Evolutionary conservation across 2,888 invertebrate species (phyloP).

Genomic region (Tachina fera): DNA sequence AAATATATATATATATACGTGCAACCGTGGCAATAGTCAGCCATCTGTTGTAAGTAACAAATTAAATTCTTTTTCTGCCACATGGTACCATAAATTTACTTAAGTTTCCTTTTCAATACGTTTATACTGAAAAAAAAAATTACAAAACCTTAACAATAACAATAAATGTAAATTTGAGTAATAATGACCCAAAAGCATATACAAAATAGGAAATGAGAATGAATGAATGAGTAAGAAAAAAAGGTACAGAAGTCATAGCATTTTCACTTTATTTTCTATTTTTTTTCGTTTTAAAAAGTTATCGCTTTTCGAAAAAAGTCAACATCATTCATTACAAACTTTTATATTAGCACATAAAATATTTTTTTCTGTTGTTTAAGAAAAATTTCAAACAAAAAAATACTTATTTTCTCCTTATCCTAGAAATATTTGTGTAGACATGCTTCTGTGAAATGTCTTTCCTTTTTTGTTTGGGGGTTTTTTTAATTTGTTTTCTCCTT

Average conservation of each 20-base stretch:
- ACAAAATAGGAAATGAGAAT: neutral
- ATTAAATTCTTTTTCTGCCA: neutral
- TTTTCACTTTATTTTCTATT: slow-evolving; percentile 25
- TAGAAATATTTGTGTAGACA: neutral
- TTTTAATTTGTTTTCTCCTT: neutral
- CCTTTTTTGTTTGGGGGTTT: neutral
- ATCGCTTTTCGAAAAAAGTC: neutral
- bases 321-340: neutral
- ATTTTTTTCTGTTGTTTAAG: neutral
- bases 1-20: neutral
- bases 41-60: slow-evolving; percentile 19
- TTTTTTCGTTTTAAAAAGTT: neutral
- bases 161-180: slow-evolving; percentile 62
- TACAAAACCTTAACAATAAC: slow-evolving; percentile 56
- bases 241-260: neutral
- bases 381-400: neutral
- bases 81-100: slow-evolving; percentile 17
- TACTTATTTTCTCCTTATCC: neutral
- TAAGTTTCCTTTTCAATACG: neutral
- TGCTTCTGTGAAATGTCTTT: neutral
- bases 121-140: slow-evolving; percentile 12
- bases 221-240: neutral
- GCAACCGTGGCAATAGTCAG: slow-evolving; percentile 16
- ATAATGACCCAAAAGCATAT: slow-evolving; percentile 41
- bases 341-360: slow-evolving; percentile 13